These are phyloP conservation scores for Ericerus pela DNA, from an alignment of 1,140 invertebrate genomes.

Conservation along the genomic window DNA sequence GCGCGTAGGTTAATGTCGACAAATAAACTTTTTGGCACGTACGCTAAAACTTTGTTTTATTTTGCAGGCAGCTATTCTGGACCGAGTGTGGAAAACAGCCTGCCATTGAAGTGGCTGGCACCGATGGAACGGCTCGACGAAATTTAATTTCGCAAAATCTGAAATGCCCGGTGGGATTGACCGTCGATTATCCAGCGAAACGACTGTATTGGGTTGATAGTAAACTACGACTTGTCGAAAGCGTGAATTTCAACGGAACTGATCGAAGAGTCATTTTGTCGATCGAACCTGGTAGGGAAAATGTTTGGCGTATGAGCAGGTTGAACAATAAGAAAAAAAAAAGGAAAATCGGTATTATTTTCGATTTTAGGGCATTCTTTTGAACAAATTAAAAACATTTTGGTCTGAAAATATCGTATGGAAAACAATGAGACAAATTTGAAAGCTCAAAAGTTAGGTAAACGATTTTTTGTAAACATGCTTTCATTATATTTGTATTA, in stretches of 20 bases:
- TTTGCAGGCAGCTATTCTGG: conserved; percentile 59
- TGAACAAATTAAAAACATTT: too few relatives aligned
- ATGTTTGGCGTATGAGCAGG: conserved; percentile 38
- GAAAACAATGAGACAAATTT: too few relatives aligned
- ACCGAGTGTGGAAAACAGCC: conserved; percentile 53
- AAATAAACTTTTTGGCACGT: neutral
- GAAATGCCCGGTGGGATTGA: conserved; percentile 49
- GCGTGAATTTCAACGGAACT: conserved; percentile 55
- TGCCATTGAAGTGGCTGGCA: conserved; percentile 45
- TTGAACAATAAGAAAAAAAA: conserved; percentile 27
- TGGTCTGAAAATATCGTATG: too few relatives aligned
- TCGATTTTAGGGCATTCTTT: too few relatives aligned
- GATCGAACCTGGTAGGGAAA: conserved; percentile 35
- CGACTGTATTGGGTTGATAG: conserved; percentile 65
- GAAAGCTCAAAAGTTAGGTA: too few relatives aligned
- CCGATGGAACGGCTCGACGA: conserved; percentile 47
- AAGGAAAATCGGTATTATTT: neutral
- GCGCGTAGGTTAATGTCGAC: too few relatives aligned
- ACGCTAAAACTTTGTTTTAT: neutral
- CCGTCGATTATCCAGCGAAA: conserved; percentile 48
- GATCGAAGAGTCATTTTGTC: conserved; percentile 42
- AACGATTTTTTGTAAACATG: too few relatives aligned
- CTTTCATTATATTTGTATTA: too few relatives aligned
- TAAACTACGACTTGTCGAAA: conserved; percentile 55
- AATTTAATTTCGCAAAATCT: conserved; percentile 38